Percentiles rank a stretch among this genome's conserved stretches.
phyloP scores from a whole-genome alignment of 1,140 invertebrate genomes.

The Neodiprion pinetum region DNA sequence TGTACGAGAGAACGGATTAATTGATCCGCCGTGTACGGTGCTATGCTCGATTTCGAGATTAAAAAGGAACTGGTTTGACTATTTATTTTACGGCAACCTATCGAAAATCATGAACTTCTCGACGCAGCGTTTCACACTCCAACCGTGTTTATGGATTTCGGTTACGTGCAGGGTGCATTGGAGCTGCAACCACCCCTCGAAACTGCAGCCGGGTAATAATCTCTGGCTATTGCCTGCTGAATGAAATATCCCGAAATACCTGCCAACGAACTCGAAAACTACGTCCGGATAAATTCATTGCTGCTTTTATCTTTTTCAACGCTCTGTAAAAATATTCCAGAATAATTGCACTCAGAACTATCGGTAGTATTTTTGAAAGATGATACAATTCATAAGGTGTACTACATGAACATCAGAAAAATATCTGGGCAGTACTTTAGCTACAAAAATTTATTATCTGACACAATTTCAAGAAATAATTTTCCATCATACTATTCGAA shows the following conservation, averaged over 20 bases:
- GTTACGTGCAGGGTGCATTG: conserved; percentile 29
- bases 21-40: too few relatives aligned
- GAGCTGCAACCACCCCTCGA: conserved; percentile 30
- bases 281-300: neutral
- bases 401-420: too few relatives aligned
- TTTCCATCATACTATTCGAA: too few relatives aligned
- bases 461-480: too few relatives aligned
- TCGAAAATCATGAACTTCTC: conserved; percentile 32
- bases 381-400: too few relatives aligned
- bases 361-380: too few relatives aligned
- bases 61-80: neutral
- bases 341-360: too few relatives aligned
- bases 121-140: conserved; percentile 38
- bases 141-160: conserved; percentile 36
- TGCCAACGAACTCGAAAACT: neutral
- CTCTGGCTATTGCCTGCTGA: conserved; percentile 15
- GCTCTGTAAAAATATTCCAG: neutral
- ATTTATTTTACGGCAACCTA: conserved; percentile 20
- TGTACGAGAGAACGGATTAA: too few relatives aligned
- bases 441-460: too few relatives aligned
- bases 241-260: neutral
- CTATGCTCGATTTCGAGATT: neutral
- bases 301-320: conserved; percentile 6
- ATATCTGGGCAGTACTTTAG: too few relatives aligned
- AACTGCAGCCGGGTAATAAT: conserved; percentile 36